These are phyloP conservation scores for Salminus brasiliensis DNA, from an alignment of 2,113 vertebrate species.

Conservation along the genomic window DNA sequence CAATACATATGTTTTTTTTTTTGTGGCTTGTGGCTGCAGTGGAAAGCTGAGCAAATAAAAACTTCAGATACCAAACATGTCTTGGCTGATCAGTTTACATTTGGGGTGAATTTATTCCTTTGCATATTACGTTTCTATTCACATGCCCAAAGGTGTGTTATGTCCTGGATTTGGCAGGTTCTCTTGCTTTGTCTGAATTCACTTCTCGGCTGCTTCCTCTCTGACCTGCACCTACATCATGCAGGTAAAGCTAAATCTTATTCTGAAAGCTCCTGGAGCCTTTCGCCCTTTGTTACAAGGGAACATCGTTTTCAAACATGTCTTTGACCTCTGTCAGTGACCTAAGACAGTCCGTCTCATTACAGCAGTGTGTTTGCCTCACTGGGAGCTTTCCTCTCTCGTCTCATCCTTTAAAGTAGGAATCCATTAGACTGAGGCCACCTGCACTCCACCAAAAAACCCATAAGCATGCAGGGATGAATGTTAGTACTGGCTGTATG, in stretches of 20 bases:
- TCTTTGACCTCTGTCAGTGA: constrained; percentile 23
- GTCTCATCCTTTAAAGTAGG: background rate
- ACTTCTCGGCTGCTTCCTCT: background rate
- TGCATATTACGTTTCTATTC: background rate
- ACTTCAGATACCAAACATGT: no score
- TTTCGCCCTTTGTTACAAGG: background rate
- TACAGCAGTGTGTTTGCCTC: constrained; percentile 16
- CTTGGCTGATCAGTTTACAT: no score
- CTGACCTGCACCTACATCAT: constrained; percentile 20
- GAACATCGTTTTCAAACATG: constrained; percentile 4
- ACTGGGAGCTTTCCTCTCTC: background rate
- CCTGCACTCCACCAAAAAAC: constrained; percentile 20
- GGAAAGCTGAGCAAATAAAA: no score
- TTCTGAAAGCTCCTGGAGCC: background rate
- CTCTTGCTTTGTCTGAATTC: background rate
- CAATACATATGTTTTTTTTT: no score
- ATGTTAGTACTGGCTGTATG: constrained; percentile 4
- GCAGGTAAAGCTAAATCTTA: constrained; percentile 18
- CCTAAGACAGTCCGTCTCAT: constrained; percentile 22
- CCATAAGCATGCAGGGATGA: constrained; percentile 1
- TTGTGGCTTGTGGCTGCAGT: no score
- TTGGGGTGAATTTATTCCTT: background rate
- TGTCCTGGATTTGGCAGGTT: background rate
- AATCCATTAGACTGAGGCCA: constrained; percentile 15
- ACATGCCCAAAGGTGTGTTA: background rate